A percentile compares a stretch with the other conserved stretches of the same genome.
phyloP scores from a whole-genome alignment of 2,113 vertebrate genomes.

The Zosterops lateralis region DNA sequence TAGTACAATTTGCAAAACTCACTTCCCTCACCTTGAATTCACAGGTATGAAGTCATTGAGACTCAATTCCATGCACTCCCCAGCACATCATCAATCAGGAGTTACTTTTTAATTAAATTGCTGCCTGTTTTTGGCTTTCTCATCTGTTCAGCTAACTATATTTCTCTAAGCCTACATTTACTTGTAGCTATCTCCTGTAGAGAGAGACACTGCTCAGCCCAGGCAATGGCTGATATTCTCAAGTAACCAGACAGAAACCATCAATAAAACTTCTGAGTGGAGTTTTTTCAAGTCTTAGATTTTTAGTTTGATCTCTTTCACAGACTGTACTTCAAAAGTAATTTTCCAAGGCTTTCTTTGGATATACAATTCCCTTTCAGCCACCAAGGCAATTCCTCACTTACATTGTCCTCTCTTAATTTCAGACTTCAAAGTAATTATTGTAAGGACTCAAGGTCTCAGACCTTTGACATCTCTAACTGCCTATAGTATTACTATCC shows the following conservation, averaged over 20 bases:
- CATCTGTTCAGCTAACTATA: neutral
- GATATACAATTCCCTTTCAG: neutral
- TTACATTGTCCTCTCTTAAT: neutral
- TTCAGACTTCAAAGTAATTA: neutral
- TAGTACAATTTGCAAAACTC: neutral
- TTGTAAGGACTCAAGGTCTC: neutral
- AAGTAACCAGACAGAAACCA: neutral
- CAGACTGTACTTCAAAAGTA: neutral
- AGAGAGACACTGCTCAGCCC: neutral
- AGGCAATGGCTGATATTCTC: neutral
- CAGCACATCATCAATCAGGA: neutral
- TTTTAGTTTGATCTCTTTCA: neutral
- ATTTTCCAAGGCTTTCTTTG: neutral
- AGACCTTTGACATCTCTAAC: neutral
- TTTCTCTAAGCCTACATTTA: neutral
- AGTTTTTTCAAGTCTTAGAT: neutral
- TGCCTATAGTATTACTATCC: too few species aligned
- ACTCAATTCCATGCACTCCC: neutral
- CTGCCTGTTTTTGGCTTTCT: neutral
- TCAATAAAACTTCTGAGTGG: neutral
- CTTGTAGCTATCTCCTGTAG: neutral
- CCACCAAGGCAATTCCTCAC: neutral
- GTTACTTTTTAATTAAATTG: neutral
- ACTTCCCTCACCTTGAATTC: neutral
- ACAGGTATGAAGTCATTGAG: neutral